Evolutionary conservation across 2,888 invertebrate species (phyloP), one percentile per base, ranked within the genome.

Genomic region (Syritta pipiens): DNA sequence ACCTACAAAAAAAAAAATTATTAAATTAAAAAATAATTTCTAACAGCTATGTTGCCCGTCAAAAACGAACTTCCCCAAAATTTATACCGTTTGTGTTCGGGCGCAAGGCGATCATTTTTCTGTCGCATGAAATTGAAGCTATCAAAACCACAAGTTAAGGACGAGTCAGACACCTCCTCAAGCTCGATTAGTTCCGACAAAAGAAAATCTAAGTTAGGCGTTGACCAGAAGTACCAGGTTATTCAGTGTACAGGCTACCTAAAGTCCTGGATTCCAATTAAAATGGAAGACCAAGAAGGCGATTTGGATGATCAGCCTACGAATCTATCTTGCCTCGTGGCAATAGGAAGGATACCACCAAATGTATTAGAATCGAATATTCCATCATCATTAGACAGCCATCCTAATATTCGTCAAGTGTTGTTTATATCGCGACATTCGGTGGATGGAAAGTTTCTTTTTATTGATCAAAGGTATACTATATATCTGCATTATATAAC

Each of bases 241-340:
- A 94, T 97, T 55, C 97, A 97, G 85, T 97, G 96, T 86, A 97
- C 96, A 2, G 97, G 97, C 0, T 97, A 97, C 86, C 89, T 98
- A 32, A 97, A 97, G 86, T 95, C 97, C 0, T 97, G 96, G 97
- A 92, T 95, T 1, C 94, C 95, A 0, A 92, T 93, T 0, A 96
- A 95, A 88, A 90, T 93, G 26, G 94, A 94, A 72, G 93, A 93
- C 72, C 91, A 90, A 65, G 93, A 94, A 83, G 89, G 89, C 44
- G 94, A 93, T 44, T 91, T 86, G 3, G 90, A 90, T 24, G 90
- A 90, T n/a, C 83, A 89, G 83, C 86, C 87, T 1, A 92, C 93
- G 86, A 95, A 93, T 88, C 87, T 96, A 76, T 95, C 96, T 22
- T 97, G 97, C 89, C 90, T 97, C 75, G 97, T 97, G 51, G 97